Evolutionary conservation across 2,888 invertebrate species (phyloP), one percentile per base, ranked within the genome.

Genomic region (Theretra japonica): DNA sequence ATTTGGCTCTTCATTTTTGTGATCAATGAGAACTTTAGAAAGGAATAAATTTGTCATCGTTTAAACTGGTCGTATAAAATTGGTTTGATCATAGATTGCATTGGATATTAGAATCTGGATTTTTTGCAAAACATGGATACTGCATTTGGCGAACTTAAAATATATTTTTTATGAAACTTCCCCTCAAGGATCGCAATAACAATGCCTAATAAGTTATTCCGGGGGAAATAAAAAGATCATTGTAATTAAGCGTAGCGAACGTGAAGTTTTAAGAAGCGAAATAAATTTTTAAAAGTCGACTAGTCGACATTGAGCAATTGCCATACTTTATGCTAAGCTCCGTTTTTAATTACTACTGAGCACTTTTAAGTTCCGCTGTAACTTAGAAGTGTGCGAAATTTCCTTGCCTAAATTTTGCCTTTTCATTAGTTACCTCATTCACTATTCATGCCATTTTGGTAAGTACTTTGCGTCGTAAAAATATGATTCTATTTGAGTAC

Each of bases 321-420:
- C 87, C 86, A 83, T 86, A 89, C 90, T 92, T 91, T 88, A 88
- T 86, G 85, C 83, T 88, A 87, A 90, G 89, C 88, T 84, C 77
- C 84, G 83, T 88, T 90, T 91, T 92, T 91, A 92, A 92, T 92
- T 92, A 90, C 90, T 85, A 84, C 88, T 87, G 84, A 88, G 88
- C 77, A 88, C 87, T 87, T 85, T 84, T 79, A 85, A 85, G 84
- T 86, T 82, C 77, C 76, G 80, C 82, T 83, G 80, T 80, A 74
- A 82, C 80, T 83, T 83, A 79, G 78, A 83, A 80, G 76, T 75
- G 79, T 75, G 75, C 79, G 79, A 85, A 81, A 86, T 85, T 86
- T 85, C 83, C 86, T 81, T 78, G 75, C 74, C 74, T 76, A 80
- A 77, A 75, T 75, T 75, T 79, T 71, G 72, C 72, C 72, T 76